Percentiles rank a stretch among this genome's conserved stretches.
Conservation (phyloP, 2,113 vertebrate genomes). For the Paracanthobrama guichenoti region DNA sequence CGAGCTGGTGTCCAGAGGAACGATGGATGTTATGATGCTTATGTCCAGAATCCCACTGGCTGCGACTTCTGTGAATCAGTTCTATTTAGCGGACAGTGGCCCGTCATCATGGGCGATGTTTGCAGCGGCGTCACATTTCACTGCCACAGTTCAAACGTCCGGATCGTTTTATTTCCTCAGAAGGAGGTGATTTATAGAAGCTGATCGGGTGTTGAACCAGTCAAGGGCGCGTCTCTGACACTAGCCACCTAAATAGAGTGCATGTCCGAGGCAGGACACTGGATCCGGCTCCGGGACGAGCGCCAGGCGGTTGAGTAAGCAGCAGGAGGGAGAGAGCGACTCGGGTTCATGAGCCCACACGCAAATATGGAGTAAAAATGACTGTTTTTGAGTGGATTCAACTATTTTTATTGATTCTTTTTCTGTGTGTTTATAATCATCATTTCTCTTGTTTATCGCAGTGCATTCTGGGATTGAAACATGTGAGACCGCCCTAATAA, state of each 20-base stretch:
- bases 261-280: slow-evolving; percentile 47
- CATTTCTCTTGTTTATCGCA: neutral
- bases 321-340: slow-evolving; percentile 44
- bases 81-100: neutral
- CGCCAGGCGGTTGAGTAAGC: slow-evolving; percentile 56
- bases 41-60: too few species aligned
- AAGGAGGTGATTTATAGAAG: slow-evolving; percentile 56
- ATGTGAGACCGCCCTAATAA: neutral
- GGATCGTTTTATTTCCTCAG: slow-evolving; percentile 47
- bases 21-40: too few species aligned
- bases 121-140: slow-evolving; percentile 36
- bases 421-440: neutral
- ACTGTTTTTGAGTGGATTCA: neutral
- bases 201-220: slow-evolving; percentile 52
- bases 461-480: neutral
- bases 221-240: slow-evolving; percentile 57
- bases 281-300: slow-evolving; percentile 29
- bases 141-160: slow-evolving; percentile 45
- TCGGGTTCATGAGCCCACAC: too few species aligned
- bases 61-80: neutral
- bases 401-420: neutral
- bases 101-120: neutral
- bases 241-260: slow-evolving; percentile 48
- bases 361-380: neutral
- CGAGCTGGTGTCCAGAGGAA: too few species aligned